These are phyloP conservation scores for Aulostomus chinensis DNA, from an alignment of 2,797 vertebrate species.

Conservation along the genomic window DNA sequence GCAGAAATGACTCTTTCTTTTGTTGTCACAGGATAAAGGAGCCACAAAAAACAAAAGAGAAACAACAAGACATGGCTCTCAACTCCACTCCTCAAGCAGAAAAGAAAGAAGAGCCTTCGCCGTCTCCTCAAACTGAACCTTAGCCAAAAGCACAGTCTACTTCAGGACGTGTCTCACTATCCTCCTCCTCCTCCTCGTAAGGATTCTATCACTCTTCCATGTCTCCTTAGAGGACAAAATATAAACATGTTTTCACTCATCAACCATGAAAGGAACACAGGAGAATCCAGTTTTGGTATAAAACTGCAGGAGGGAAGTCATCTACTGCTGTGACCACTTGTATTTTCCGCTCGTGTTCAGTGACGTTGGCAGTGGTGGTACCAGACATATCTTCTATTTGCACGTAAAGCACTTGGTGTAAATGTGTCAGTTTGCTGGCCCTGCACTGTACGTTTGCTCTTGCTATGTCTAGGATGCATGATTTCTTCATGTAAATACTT, in stretches of 20 bases:
- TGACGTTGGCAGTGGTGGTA: slow-evolving; percentile 2
- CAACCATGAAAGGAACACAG: slow-evolving; percentile 1
- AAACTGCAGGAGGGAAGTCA: no score
- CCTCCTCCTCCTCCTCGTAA: neutral
- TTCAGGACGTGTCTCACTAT: neutral
- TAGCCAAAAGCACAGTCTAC: slow-evolving; percentile 30
- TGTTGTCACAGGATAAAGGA: slow-evolving; percentile 69
- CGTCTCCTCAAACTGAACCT: slow-evolving; percentile 46
- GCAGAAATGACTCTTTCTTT: slow-evolving; percentile 6
- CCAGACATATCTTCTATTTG: slow-evolving; percentile 14
- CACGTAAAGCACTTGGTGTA: slow-evolving; percentile 14
- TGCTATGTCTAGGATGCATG: slow-evolving; percentile 5
- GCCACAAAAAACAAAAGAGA: slow-evolving; percentile 60
- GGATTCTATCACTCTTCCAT: slow-evolving; percentile 4
- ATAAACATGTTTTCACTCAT: slow-evolving; percentile 5
- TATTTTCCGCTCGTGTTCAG: slow-evolving; percentile 1
- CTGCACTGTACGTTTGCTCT: slow-evolving; percentile 6
- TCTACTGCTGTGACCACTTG: slow-evolving; percentile 2
- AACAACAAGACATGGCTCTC: slow-evolving; percentile 72
- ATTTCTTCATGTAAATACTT: slow-evolving; percentile 54
- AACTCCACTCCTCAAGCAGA: slow-evolving; percentile 55
- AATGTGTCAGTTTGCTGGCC: slow-evolving; percentile 26
- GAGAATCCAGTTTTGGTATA: no score
- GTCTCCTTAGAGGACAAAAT: slow-evolving; percentile 1
- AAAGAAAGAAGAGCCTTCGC: slow-evolving; percentile 61